Base-by-base conservation (phyloP, 2,888 invertebrate species). In the Cosmopolites sordidus region DNA sequence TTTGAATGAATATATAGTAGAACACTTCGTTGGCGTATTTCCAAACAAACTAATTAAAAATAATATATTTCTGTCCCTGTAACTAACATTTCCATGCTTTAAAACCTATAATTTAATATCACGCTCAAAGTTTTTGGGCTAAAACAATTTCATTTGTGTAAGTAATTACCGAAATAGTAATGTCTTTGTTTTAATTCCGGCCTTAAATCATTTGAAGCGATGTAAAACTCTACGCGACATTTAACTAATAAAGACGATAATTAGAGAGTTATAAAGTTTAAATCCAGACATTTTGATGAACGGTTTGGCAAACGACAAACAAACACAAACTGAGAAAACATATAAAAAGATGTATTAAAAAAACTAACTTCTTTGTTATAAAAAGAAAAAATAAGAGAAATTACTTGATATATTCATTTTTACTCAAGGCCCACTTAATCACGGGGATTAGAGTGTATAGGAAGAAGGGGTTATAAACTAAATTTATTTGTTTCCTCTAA, bases 241-340 rank as follows among this genome's bases (percentile, higher is more conserved):
- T 49, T 43, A 49, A 18, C 41, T 49, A 43, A 54, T 54, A 49
- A 48, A 48, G 38, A 27, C 38, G 42, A 39, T 45, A 54, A 54
- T 49, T 45, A 45, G 30, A 37, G 40, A 48, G 53, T 48, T 53
- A 48, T 43, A 45, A 48, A 48, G 44, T 43, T 40, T 45, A 54
- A 48, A 40, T 49, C 40, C 40, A 40, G 40, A 40, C 17, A 40
- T 15, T 16, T 16, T 40, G 40, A 40, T 40, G 40, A 16, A 40
- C 40, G 40, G 17, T 11, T 37, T 37, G 22, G 3, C 22, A 22
- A 22, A 8, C 22, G 22, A 8, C 22, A 8, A 22, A 22, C 8
- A 22, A 3, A 8, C n/a, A 22, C 3, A 22, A 22, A 22, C 22
- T 22, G 8, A 22, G 3, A 22, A 22, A 22, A 22, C 22, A 22